phyloP scores from a whole-genome alignment of 2,888 invertebrate genomes.

The Mythimna albipuncta region DNA sequence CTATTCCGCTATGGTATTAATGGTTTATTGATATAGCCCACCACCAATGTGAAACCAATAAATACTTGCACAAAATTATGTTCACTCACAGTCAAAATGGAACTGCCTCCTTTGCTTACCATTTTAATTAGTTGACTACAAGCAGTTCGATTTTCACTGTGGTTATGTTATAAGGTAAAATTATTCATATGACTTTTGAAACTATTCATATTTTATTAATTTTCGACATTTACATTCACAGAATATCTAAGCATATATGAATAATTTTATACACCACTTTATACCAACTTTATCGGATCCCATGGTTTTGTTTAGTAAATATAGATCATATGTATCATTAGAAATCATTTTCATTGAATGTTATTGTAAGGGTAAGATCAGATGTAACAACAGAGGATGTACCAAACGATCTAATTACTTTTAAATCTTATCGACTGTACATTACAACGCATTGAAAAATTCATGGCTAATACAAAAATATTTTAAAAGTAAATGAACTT shows the following conservation, averaged over 20 bases:
- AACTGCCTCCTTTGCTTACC: conserved; percentile 18
- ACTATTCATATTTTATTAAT: neutral
- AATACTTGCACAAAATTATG: conserved; percentile 62
- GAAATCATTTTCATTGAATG: conserved; percentile 49
- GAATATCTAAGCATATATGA: conserved; percentile 59
- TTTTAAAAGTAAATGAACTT: conserved; percentile 61
- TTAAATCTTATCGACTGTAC: conserved; percentile 18
- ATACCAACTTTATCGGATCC: conserved; percentile 67
- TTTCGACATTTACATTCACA: neutral
- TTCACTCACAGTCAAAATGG: conserved; percentile 61
- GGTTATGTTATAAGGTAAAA: conserved; percentile 48
- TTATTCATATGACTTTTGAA: conserved; percentile 54
- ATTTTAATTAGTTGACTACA: conserved; percentile 15
- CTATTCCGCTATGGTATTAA: conserved; percentile 68
- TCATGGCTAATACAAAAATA: conserved; percentile 53
- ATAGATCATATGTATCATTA: conserved; percentile 58
- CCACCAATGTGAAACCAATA: conserved; percentile 72
- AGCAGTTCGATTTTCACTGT: conserved; percentile 53
- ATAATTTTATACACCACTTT: conserved; percentile 68
- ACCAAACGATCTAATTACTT: conserved; percentile 25
- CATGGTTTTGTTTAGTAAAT: conserved; percentile 65
- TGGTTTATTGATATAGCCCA: conserved; percentile 70
- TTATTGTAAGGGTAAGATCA: conserved; percentile 34
- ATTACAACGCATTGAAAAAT: conserved; percentile 43
- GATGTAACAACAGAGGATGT: conserved; percentile 68